Percentiles rank a stretch among this genome's conserved stretches.
These are phyloP conservation scores for Odobenus rosmarus DNA, from an alignment of 2,113 vertebrate species.

Conservation along the genomic window DNA sequence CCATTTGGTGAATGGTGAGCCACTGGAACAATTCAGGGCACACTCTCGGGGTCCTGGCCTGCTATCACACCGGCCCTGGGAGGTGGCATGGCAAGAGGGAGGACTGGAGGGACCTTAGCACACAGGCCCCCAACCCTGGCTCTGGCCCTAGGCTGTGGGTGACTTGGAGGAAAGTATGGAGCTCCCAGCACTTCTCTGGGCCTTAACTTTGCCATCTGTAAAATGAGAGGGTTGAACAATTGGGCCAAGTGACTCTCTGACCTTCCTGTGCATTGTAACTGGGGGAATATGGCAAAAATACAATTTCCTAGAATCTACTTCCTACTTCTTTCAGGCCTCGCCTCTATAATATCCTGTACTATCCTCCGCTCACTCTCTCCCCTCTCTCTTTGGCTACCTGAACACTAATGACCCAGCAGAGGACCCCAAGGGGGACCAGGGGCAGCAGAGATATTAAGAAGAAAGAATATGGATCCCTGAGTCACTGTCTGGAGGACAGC, in stretches of 20 bases:
- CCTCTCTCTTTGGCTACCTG: neutral
- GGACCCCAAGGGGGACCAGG: neutral
- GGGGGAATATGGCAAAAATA: neutral
- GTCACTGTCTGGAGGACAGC: neutral
- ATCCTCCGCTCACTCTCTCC: neutral
- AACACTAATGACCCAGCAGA: neutral
- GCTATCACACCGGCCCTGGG: neutral
- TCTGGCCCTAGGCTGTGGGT: neutral
- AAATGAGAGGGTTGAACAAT: neutral
- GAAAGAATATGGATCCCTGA: neutral
- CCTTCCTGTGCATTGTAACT: neutral
- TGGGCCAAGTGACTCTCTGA: neutral
- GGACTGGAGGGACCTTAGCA: neutral
- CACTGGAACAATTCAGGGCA: neutral
- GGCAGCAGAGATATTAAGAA: neutral
- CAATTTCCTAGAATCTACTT: neutral
- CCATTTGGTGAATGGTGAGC: neutral
- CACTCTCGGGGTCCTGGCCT: too few relatives aligned
- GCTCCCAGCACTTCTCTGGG: fast-evolving
- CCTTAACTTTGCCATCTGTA: neutral
- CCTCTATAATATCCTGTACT: neutral
- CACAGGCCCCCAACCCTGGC: neutral
- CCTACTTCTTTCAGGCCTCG: neutral
- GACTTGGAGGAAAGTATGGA: neutral
- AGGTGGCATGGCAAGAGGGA: neutral